These are phyloP conservation scores for Leptinotarsa texana DNA, from an alignment of 1,140 invertebrate genomes.

Conservation along the genomic window DNA sequence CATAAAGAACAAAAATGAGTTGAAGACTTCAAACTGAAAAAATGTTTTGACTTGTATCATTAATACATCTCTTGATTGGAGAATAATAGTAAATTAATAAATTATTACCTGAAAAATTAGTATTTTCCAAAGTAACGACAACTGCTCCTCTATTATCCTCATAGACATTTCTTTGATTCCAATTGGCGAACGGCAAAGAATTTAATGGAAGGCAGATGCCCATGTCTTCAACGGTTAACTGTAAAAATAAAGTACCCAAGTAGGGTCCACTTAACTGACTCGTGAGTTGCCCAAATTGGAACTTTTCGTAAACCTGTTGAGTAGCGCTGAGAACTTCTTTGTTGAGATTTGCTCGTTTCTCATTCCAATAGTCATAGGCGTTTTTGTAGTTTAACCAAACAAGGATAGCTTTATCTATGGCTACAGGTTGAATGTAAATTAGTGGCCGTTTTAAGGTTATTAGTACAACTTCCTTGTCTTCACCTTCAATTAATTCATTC, in stretches of 20 bases:
- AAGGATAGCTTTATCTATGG: conserved; percentile 93
- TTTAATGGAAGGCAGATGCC: conserved; percentile 93
- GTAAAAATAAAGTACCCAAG: conserved; percentile 88
- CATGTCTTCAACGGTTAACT: conserved; percentile 95
- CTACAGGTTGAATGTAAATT: conserved; percentile 93
- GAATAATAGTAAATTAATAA: not conserved
- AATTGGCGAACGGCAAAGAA: conserved; percentile 71
- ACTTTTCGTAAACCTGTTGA: conserved; percentile 75
- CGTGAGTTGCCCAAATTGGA: conserved; percentile 76
- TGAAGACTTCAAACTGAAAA: too few species aligned
- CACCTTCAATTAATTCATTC: conserved; percentile 86
- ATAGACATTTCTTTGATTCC: conserved; percentile 68
- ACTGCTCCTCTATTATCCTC: conserved; percentile 89
- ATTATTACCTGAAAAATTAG: conserved; percentile 74
- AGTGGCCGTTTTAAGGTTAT: conserved; percentile 89
- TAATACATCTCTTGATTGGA: not conserved
- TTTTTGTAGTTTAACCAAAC: conserved; percentile 99
- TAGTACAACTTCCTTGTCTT: conserved; percentile 92
- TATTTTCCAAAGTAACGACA: conserved; percentile 92
- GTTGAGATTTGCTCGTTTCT: conserved; percentile 86
- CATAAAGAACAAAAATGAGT: too few species aligned
- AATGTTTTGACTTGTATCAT: too few species aligned
- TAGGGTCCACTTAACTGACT: conserved; percentile 73
- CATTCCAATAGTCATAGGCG: conserved; percentile 98
- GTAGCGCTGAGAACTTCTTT: conserved; percentile 84